phyloP scores from a whole-genome alignment of 2,888 invertebrate genomes.

The Trilocha varians region DNA sequence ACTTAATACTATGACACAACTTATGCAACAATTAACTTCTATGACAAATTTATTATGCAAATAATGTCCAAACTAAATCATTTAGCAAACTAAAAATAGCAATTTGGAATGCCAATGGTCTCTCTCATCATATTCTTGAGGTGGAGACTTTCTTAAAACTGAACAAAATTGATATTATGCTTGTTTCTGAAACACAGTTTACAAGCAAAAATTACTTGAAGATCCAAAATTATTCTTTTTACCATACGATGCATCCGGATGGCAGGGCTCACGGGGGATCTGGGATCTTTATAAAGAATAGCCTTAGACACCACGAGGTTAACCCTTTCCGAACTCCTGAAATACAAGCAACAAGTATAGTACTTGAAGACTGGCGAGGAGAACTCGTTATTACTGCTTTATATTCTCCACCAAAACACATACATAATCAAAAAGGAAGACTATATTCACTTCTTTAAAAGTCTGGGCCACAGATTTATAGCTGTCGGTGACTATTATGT shows the following conservation, averaged over 20 bases:
- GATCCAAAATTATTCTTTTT: slow-evolving; percentile 11
- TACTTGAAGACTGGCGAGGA: slow-evolving; percentile 5
- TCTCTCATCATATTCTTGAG: slow-evolving; percentile 11
- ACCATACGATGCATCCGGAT: slow-evolving; percentile 18
- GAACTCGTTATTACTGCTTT: slow-evolving; percentile 8
- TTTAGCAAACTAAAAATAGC: no score
- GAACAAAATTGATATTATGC: slow-evolving; percentile 13
- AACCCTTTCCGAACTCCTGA: slow-evolving; percentile 4
- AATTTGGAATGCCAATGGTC: slow-evolving; percentile 19
- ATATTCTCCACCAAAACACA: slow-evolving; percentile 11
- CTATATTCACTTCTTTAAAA: slow-evolving; percentile 2
- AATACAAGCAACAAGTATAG: slow-evolving; percentile 12
- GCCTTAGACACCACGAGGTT: slow-evolving; percentile 11
- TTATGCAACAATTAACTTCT: no score
- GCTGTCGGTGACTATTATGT: slow-evolving; percentile 15
- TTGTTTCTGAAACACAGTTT: slow-evolving; percentile 17
- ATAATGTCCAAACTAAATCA: no score
- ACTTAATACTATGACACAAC: no score
- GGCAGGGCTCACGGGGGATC: slow-evolving; percentile 17
- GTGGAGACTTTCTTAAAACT: slow-evolving; percentile 6
- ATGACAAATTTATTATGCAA: no score
- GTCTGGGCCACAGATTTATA: slow-evolving; percentile 2
- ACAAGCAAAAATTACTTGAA: slow-evolving; percentile 10
- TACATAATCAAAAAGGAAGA: slow-evolving; percentile 1
- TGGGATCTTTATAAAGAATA: slow-evolving; percentile 12